Percentiles rank a stretch among this genome's conserved stretches.
Conservation (phyloP, 2,113 vertebrate genomes). For the Colistium nudipinnis region DNA sequence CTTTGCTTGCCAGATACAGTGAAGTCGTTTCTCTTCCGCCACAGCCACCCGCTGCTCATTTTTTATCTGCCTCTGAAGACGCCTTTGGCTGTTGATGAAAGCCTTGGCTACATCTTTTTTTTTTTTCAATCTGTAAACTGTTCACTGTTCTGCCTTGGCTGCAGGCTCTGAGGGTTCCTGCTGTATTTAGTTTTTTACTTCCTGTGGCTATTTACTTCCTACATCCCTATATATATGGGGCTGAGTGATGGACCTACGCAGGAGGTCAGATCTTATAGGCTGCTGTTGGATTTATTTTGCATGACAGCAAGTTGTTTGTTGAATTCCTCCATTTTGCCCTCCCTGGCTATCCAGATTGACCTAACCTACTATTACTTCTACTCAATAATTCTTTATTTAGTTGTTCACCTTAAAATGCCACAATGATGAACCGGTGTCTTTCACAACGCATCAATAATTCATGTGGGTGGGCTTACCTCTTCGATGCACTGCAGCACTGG, state of each 20-base stretch:
- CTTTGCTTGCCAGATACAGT: conserved; percentile 45
- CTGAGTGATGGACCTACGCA: conserved; percentile 36
- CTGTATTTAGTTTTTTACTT: conserved; percentile 31
- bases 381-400: conserved; percentile 61
- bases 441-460: conserved; percentile 65
- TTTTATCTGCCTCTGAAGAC: conserved; percentile 60
- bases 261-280: conserved; percentile 17
- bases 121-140: conserved; percentile 46
- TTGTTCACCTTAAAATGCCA: conserved; percentile 50
- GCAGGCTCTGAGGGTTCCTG: conserved; percentile 42
- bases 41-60: conserved; percentile 10
- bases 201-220: conserved; percentile 18
- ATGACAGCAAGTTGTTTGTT: conserved; percentile 19
- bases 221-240: conserved; percentile 20
- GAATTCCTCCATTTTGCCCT: not conserved
- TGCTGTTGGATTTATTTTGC: conserved; percentile 35
- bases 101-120: conserved; percentile 30
- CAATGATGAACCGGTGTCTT: conserved; percentile 69
- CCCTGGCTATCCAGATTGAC: conserved; percentile 28
- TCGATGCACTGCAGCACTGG: conserved; percentile 25
- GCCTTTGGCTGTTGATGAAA: conserved; percentile 74
- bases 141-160: conserved; percentile 48
- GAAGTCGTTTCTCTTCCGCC: conserved; percentile 39
- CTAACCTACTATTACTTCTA: conserved; percentile 26
- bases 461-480: conserved; percentile 54